Evolutionary conservation across 2,113 vertebrate species (phyloP).

Genomic region (Parotia lawesii): DNA sequence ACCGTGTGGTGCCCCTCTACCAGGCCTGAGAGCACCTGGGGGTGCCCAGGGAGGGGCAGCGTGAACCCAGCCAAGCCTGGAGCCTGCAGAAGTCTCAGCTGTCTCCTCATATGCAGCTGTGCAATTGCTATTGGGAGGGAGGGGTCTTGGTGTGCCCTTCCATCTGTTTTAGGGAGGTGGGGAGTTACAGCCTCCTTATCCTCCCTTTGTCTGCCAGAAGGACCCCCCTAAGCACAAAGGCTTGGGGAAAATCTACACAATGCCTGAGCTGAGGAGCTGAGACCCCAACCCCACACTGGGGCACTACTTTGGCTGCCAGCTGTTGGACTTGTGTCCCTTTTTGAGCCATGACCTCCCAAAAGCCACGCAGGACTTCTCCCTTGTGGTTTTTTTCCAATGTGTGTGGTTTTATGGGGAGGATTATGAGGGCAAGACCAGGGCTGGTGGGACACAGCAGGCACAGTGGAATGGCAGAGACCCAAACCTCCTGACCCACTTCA

Average conservation of each 20-base stretch:
- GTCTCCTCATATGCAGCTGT: neutral
- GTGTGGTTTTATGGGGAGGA: neutral
- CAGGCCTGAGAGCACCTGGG: conserved; percentile 20
- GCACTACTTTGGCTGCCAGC: neutral
- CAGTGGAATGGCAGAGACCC: neutral
- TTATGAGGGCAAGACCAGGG: neutral
- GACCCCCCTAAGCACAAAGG: neutral
- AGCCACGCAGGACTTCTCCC: neutral
- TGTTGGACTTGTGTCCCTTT: neutral
- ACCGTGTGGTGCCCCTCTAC: conserved; percentile 81
- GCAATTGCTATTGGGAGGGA: neutral
- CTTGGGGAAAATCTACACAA: neutral
- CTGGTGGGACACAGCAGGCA: neutral
- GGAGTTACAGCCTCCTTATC: neutral
- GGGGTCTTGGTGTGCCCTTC: neutral
- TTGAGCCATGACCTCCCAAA: neutral
- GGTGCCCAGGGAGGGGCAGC: neutral
- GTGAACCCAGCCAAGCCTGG: fast-evolving
- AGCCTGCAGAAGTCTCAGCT: neutral
- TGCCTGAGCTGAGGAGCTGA: neutral
- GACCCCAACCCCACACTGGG: neutral
- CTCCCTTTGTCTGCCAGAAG: neutral
- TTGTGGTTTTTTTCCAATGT: neutral
- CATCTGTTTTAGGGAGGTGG: fast-evolving
- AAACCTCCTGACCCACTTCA: fast-evolving